A percentile compares a stretch with the other conserved stretches of the same genome.
phyloP scores from a whole-genome alignment of 2,113 vertebrate species.

The Xyrauchen texanus region DNA sequence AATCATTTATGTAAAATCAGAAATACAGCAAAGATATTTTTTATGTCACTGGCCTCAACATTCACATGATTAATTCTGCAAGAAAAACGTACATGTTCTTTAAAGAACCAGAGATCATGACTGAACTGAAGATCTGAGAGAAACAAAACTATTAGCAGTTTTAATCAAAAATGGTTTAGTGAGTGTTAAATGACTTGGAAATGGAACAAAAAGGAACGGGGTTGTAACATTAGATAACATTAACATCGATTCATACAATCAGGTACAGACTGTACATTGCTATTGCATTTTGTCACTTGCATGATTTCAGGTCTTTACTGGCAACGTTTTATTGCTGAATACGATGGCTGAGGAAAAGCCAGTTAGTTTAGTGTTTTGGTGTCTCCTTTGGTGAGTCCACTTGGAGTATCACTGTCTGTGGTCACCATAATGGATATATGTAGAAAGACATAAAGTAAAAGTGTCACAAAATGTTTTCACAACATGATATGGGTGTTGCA shows the following conservation, averaged over 20 bases:
- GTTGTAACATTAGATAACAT: slow-evolving; percentile 37
- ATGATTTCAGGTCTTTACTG: slow-evolving; percentile 4
- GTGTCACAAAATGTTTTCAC: neutral
- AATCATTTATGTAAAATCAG: neutral
- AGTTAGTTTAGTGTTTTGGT: neutral
- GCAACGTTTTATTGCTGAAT: neutral
- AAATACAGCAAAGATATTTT: neutral
- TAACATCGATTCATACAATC: slow-evolving; percentile 12
- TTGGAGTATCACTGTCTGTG: too few species aligned
- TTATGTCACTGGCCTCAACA: neutral
- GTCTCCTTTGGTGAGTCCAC: too few species aligned
- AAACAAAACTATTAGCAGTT: neutral
- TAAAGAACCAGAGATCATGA: slow-evolving; percentile 5
- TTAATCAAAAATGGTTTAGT: neutral
- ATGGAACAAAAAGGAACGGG: slow-evolving; percentile 32
- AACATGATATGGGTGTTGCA: neutral
- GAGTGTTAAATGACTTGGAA: slow-evolving; percentile 4
- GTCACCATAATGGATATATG: neutral
- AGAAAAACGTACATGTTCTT: neutral
- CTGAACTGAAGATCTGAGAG: neutral
- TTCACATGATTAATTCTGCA: neutral
- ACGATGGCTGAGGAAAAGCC: neutral
- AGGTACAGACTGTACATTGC: slow-evolving; percentile 1
- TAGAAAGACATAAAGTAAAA: neutral
- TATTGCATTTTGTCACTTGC: neutral